Percentiles rank a stretch among this genome's conserved stretches.
These are phyloP conservation scores for Megaceryle alcyon DNA, from an alignment of 2,797 vertebrate genomes.

Conservation along the genomic window DNA sequence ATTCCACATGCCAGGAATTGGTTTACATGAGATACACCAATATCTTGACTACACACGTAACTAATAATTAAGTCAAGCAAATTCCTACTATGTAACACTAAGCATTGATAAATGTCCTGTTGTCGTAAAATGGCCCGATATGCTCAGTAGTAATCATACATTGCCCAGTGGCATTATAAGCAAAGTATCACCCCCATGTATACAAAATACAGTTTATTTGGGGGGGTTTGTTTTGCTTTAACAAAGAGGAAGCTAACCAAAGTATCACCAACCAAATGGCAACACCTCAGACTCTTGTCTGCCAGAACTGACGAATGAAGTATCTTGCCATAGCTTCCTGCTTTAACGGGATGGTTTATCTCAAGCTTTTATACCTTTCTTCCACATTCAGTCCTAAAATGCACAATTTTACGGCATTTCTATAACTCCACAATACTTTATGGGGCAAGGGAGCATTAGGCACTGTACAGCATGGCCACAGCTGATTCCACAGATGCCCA, in stretches of 20 bases:
- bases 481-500: neutral
- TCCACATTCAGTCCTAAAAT: neutral
- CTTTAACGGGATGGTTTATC: neutral
- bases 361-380: neutral
- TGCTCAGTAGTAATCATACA: neutral
- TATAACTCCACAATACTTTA: neutral
- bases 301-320: neutral
- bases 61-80: neutral
- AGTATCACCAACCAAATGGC: neutral
- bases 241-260: neutral
- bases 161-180: neutral
- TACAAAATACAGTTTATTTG: neutral
- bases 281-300: neutral
- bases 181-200: neutral
- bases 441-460: neutral
- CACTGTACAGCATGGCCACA: neutral
- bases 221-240: neutral
- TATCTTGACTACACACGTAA: neutral
- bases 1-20: neutral
- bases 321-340: neutral
- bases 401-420: neutral
- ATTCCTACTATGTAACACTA: neutral
- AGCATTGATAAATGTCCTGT: neutral
- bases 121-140: neutral
- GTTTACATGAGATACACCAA: neutral